phyloP scores from a whole-genome alignment of 2,113 vertebrate genomes.

The Marmota flaviventris region DNA sequence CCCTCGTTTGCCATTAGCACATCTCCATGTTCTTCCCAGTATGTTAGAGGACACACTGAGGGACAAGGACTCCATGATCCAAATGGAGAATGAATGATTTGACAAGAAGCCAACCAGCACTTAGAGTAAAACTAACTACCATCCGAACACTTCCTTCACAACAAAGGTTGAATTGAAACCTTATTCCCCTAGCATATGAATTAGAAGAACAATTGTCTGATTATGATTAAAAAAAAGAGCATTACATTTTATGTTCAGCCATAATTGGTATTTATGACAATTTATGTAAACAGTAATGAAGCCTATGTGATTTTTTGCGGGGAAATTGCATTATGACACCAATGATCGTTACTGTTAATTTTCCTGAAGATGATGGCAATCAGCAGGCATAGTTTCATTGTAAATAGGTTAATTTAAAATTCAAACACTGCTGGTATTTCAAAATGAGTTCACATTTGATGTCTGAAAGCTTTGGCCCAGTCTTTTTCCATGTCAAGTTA shows the following conservation, averaged over 20 bases:
- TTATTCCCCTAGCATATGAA: constrained; percentile 89
- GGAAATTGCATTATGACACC: constrained; percentile 92
- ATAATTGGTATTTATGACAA: constrained; percentile 94
- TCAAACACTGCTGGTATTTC: constrained; percentile 90
- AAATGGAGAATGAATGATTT: constrained; percentile 83
- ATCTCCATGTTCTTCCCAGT: constrained; percentile 71
- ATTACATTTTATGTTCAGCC: constrained; percentile 92
- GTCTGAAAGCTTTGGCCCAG: constrained; percentile 87
- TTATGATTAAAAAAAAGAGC: constrained; percentile 91
- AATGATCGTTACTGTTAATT: constrained; percentile 93
- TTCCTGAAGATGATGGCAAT: constrained; percentile 93
- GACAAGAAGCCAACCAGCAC: constrained; percentile 86
- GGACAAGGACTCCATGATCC: constrained; percentile 82
- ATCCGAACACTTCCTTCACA: constrained; percentile 85
- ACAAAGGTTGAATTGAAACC: constrained; percentile 90
- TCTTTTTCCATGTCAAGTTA: constrained; percentile 83
- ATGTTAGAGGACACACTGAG: constrained; percentile 84
- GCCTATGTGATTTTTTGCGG: constrained; percentile 90
- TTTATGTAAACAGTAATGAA: constrained; percentile 94
- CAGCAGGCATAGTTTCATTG: constrained; percentile 92
- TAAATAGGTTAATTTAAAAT: constrained; percentile 94
- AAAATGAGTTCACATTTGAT: constrained; percentile 91
- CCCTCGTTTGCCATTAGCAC: constrained; percentile 79
- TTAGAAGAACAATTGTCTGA: constrained; percentile 92
- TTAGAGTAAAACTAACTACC: constrained; percentile 85